phyloP scores from a whole-genome alignment of 1,140 invertebrate genomes.

The Pogonognathellus flavescens region DNA sequence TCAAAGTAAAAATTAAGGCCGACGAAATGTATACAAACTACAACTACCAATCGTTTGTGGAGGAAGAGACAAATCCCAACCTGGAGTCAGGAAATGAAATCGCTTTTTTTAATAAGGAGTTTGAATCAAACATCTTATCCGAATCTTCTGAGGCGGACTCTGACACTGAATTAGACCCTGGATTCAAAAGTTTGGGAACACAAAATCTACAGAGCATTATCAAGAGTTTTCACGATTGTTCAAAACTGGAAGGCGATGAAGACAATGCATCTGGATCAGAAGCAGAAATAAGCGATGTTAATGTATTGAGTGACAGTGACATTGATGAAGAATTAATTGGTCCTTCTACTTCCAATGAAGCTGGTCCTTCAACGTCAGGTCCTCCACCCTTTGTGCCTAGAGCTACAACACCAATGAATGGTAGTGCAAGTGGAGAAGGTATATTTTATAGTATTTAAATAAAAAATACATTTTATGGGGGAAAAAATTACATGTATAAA shows the following conservation, averaged over 20 bases:
- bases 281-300: neutral
- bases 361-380: too few species aligned
- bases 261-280: neutral
- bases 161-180: neutral
- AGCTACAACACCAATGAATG: too few species aligned
- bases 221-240: neutral
- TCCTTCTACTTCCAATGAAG: too few species aligned
- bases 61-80: neutral
- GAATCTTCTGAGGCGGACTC: neutral
- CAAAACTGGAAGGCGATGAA: neutral
- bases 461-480: too few species aligned
- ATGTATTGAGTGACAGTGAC: conserved; percentile 16
- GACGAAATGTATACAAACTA: conserved; percentile 26
- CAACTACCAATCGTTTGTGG: neutral
- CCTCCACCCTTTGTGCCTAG: too few species aligned
- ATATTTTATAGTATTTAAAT: too few species aligned
- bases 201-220: neutral
- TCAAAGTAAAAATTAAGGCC: conserved; percentile 11
- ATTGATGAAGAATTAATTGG: conserved; percentile 3
- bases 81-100: neutral
- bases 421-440: too few species aligned
- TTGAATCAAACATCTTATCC: neutral
- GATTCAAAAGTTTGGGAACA: neutral
- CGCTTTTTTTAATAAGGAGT: neutral
- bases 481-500: too few species aligned